Evolutionary conservation across 2,113 vertebrate species (phyloP), one percentile per base, ranked within the genome.

Genomic region (Hymenochirus boettgeri): DNA sequence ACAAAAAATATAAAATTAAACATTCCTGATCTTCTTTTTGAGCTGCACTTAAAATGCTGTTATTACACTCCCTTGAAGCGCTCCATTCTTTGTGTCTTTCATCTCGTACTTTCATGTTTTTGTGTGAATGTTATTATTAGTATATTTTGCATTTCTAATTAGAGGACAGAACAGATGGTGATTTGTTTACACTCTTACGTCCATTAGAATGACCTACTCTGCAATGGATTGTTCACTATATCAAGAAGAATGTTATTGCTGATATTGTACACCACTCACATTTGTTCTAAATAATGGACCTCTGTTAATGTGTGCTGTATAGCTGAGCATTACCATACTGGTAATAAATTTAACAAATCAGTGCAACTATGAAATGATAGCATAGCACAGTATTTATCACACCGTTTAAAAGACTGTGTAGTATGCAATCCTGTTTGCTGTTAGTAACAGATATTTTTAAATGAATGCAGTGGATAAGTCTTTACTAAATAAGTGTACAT

Each of bases 151-250:
- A 65, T 58, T 48, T 67, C 64, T 67, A 67, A 59, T 67, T 67
- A 67, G 46, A 48, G 64, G 55, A 59, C 64, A 39, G 64, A 67
- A 37, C 64, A 67, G 64, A 59, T 67, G 64, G 64, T 66, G 31
- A 59, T 66, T 59, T 67, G 55, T 59, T 67, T 58, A 57, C 47
- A 27, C 21, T 53, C 26, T 29, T 50, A 8, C 52, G 64, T 67
- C 64, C 56, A 67, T 67, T 67, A 59, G 51, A 59, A 39, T 59
- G 64, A 59, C 56, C 64, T 64, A 46, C 51, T 22, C 51, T 66
- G 39, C 55, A 66, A 58, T 33, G 46, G 23, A 67, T 59, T 67
- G 64, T 67, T 67, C 64, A 59, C 45, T 67, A 67, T 52, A 67
- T 67, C 64, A 52, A 53, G 56, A 33, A 67, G n/a, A 39, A 52